Conservation (phyloP, 1,140 invertebrate genomes). For the Brachionus paranguensis region DNA sequence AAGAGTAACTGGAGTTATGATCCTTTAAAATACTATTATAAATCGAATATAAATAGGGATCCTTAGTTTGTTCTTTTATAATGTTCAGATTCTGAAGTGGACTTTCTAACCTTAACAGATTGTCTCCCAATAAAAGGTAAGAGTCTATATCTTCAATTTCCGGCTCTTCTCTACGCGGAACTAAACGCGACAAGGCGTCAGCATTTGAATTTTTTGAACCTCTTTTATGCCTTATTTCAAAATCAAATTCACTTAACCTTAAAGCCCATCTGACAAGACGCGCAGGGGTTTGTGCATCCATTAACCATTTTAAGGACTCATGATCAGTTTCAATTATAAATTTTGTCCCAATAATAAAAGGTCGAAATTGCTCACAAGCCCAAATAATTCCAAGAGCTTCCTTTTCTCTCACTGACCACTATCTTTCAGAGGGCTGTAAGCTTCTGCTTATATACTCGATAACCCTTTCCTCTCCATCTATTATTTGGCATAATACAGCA, state of each 20-base stretch:
- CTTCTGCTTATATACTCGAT: conserved; percentile 17
- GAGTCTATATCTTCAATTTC: conserved; percentile 2
- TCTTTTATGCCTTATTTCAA: conserved; percentile 52
- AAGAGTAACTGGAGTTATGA: not conserved
- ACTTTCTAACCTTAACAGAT: not conserved
- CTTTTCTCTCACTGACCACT: not conserved
- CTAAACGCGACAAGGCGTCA: conserved; percentile 46
- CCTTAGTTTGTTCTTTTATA: not conserved
- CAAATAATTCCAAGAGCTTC: not conserved
- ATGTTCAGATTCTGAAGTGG: not conserved
- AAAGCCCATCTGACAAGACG: conserved; percentile 55
- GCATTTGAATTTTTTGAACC: conserved; percentile 48
- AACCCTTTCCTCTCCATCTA: not conserved
- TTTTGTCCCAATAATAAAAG: not conserved
- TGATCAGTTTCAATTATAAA: conserved; percentile 25
- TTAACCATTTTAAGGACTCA: conserved; percentile 5
- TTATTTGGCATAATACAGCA: conserved; percentile 41
- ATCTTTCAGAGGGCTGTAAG: not conserved
- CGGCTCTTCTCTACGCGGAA: not conserved
- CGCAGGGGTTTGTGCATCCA: not conserved
- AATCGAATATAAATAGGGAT: not conserved
- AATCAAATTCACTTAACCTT: conserved; percentile 56
- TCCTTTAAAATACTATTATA: not conserved
- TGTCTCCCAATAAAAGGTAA: not conserved
- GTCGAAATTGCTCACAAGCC: not conserved